Percentiles rank a stretch among this genome's conserved stretches.
Evolutionary conservation across 2,888 invertebrate genomes (phyloP).

Genomic region (Mesoligia furuncula): DNA sequence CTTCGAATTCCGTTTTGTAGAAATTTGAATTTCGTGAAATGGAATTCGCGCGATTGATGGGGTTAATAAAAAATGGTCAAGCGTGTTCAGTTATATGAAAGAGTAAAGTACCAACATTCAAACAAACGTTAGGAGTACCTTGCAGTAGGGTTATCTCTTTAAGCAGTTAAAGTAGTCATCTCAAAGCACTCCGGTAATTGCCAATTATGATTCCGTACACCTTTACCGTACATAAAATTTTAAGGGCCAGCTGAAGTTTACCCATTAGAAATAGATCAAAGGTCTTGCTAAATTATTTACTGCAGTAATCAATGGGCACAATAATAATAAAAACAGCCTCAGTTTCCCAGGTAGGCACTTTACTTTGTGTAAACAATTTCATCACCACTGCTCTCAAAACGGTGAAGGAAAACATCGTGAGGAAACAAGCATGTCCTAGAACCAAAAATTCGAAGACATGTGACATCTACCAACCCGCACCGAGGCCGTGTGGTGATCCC

Average conservation of each 20-base stretch:
- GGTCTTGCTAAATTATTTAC: background rate
- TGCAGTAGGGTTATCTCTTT: background rate
- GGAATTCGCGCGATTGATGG: conserved; percentile 65
- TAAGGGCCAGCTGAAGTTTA: conserved; percentile 17
- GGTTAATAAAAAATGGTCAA: conserved; percentile 55
- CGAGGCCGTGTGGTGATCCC: too few species aligned
- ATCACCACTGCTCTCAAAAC: too few species aligned
- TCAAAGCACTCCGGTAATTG: conserved; percentile 27
- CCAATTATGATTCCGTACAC: conserved; percentile 26
- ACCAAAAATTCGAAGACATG: too few species aligned
- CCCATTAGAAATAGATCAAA: background rate
- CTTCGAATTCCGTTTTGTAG: conserved; percentile 61
- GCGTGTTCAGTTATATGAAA: conserved; percentile 31
- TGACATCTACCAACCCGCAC: too few species aligned
- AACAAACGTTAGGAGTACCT: background rate
- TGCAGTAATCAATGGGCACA: background rate
- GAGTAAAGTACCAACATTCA: conserved; percentile 9
- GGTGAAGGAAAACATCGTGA: background rate
- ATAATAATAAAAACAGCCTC: background rate
- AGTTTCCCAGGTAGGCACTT: background rate
- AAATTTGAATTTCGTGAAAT: conserved; percentile 71
- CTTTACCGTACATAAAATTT: conserved; percentile 12
- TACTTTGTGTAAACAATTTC: background rate
- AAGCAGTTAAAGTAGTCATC: conserved; percentile 1
- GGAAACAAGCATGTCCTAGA: background rate